Base-by-base conservation (phyloP, 2,888 invertebrate species). In the Trissolcus brochymenae region DNA sequence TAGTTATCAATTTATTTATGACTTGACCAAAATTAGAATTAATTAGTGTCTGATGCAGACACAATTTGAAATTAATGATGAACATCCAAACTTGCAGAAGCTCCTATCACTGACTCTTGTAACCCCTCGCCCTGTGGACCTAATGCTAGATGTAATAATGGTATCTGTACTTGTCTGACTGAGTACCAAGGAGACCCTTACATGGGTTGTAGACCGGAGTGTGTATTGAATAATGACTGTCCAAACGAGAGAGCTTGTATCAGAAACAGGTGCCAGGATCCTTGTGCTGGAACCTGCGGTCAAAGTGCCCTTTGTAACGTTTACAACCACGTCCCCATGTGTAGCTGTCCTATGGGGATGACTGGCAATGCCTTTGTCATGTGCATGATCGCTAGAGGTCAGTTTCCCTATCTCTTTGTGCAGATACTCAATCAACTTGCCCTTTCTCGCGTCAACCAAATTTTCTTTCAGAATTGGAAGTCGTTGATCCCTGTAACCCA, bases 121-220 rank as follows among this genome's bases (percentile, higher is more conserved):
- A 90, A 90, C 80, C 93, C 93, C 25, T 91, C 92, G 60, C 95
- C 95, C 0, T 96, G 95, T 87, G 96, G 94, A 43, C 83, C 89
- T 1, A 89, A 89, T 66, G 89, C 79, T 9, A 88, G 87, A 17
- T 79, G 95, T 83, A 91, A 92, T 60, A 91, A 93, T 68, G 95
- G 95, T 1, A 90, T 92, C 4, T 92, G 92, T 82, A 84, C 87
- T 9, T 92, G 92, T 81, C 83, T 90, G 40, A 83, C 88, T 1
- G 91, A 91, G 51, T 91, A 90, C 80, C 89, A 89, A 57, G 92
- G 92, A 29, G 91, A 92, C 81, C 94, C 95, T 35, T 92, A 93
- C 85, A 91, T 91, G 85, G 92, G 92, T 73, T 94, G 94, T 82
- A 82, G 90, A 51, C 90, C 90, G 11, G 90, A 91, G 81, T 91